A percentile compares a stretch with the other conserved stretches of the same genome.
Conservation (phyloP, 2,113 vertebrate species). For the Balaenoptera acutorostrata region DNA sequence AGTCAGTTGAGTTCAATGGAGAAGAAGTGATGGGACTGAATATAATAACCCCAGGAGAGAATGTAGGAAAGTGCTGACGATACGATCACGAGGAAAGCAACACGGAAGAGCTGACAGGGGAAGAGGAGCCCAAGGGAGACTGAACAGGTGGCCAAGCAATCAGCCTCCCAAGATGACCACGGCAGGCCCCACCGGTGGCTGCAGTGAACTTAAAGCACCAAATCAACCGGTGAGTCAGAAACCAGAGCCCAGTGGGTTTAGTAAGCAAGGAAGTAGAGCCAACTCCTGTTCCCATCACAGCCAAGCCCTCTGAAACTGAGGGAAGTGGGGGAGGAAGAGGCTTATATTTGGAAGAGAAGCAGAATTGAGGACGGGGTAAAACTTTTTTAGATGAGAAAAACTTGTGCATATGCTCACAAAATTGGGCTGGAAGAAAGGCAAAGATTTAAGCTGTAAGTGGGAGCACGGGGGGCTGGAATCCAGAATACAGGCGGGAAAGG, state of each 20-base stretch:
- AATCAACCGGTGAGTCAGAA: not conserved
- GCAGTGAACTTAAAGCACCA: not conserved
- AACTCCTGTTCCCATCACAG: not conserved
- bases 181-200: fast-evolving
- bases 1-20: not conserved
- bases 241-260: too few species aligned
- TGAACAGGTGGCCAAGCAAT: not conserved
- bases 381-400: not conserved
- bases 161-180: not conserved
- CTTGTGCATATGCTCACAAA: not conserved
- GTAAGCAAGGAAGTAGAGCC: not conserved
- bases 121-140: not conserved
- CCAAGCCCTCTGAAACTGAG: not conserved
- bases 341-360: not conserved
- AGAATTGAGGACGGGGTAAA: not conserved
- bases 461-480: fast-evolving
- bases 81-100: not conserved
- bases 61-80: too few species aligned
- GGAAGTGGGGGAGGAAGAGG: too few species aligned
- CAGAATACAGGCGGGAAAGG: too few species aligned
- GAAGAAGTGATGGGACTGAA: not conserved
- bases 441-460: not conserved
- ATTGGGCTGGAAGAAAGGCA: not conserved
- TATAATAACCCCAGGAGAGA: not conserved
- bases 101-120: not conserved